Conservation (phyloP, 2,888 invertebrate species). For the Calameuta filiformis region DNA sequence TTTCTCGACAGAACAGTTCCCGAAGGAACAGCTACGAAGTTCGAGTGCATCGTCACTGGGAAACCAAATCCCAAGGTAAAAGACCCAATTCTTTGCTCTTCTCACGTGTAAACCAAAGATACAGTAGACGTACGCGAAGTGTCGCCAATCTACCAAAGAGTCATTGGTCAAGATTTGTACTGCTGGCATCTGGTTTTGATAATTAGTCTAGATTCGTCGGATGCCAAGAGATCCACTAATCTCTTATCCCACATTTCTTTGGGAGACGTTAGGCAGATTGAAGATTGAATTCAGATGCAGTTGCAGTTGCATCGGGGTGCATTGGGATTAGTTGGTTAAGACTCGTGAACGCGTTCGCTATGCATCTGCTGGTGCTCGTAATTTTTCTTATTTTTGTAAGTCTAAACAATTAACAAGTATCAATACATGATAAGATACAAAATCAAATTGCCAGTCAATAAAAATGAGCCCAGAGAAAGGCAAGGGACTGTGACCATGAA, state of each 20-base stretch:
- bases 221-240: constrained; percentile 50
- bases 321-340: background rate
- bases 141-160: constrained; percentile 7
- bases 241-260: constrained; percentile 48
- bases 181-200: background rate
- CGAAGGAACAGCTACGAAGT: constrained; percentile 74
- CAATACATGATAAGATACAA: background rate
- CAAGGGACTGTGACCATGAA: background rate
- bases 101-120: background rate
- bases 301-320: background rate
- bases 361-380: constrained; percentile 50
- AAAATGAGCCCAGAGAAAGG: background rate
- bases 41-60: constrained; percentile 80
- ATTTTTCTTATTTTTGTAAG: constrained; percentile 46
- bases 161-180: constrained; percentile 1
- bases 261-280: constrained; percentile 16
- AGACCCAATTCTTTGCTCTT: constrained; percentile 14
- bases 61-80: constrained; percentile 79
- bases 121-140: background rate
- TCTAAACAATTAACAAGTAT: constrained; percentile 7
- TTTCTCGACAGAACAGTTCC: constrained; percentile 73
- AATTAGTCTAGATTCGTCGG: constrained; percentile 41
- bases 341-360: constrained; percentile 21
- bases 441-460: background rate
- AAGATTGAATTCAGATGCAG: constrained; percentile 41